Base-by-base conservation (phyloP, 2,888 invertebrate genomes). In the Cremastinae sp. region DNA sequence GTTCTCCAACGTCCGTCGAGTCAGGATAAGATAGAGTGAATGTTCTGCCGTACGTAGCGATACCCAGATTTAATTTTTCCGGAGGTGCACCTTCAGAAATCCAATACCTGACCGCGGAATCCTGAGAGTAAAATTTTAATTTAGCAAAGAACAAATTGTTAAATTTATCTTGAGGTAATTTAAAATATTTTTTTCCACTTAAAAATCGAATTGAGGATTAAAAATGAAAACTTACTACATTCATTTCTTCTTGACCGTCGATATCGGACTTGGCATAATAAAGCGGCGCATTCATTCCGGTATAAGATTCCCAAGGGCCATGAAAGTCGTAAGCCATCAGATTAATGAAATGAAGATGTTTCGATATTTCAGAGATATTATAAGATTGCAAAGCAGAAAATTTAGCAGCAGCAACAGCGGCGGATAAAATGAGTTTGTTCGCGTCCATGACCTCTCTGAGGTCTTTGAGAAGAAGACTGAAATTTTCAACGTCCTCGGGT, bases 241-340 rank as follows among this genome's bases (percentile, higher is more conserved):
- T 92, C 5, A 91, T 84, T 28, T 82, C 78, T 12, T 83, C 83
- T 1, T 84, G 80, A 0, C 77, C 80, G 1, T 80, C 82, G 0
- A 77, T 75, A 47, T 90, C 90, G 14, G 83, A 74, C 0, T 83
- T 28, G 0, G 83, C 84, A 0, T 89, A 85, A 78, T 92, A 92
- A 0, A 96, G 90, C 0, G 94, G 94, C 0, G 95, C 91, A 83
- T 95, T 94, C 65, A 94, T 92, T 0, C 94, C 95, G 0, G 94
- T 93, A 0, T 89, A 88, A 0, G 84, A 61, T 53, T 95, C 94
- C 93, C 93, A 94, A 0, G 93, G 87, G 0, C 95, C 95, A 80
- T 95, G 93, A 80, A 95, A 90, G 84, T 95, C 95, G 80, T 96
- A 96, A 0, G 94, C 87, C 95, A 96, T 95, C 0, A 96, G 83